A percentile compares a stretch with the other conserved stretches of the same genome.
phyloP scores from a whole-genome alignment of 1,140 invertebrate species.

The Caenorhabditis inopinata region DNA sequence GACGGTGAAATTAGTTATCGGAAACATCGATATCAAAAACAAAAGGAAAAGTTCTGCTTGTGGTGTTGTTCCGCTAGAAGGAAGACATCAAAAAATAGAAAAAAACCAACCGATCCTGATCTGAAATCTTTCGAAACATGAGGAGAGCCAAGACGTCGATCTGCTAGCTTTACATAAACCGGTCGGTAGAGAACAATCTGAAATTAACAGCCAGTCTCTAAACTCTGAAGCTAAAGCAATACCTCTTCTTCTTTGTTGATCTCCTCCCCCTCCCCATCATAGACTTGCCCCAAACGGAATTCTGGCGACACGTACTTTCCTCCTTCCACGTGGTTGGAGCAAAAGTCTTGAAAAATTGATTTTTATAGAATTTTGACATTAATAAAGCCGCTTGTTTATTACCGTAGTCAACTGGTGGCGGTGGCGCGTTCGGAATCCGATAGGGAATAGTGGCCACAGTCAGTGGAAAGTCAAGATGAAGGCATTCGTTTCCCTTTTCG shows the following conservation, averaged over 20 bases:
- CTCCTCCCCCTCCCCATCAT: constrained; percentile 70
- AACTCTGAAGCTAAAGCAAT: not conserved
- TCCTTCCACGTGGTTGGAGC: constrained; percentile 74
- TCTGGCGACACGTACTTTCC: constrained; percentile 80
- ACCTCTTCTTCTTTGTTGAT: constrained; percentile 54
- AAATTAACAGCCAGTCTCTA: not conserved
- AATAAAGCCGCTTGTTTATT: constrained; percentile 38
- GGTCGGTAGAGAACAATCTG: constrained; percentile 61
- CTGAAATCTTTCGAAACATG: constrained; percentile 14
- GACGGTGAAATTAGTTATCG: too few relatives aligned
- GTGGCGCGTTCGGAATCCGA: constrained; percentile 75
- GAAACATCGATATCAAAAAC: too few relatives aligned
- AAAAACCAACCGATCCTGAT: constrained; percentile 38
- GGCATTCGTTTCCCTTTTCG: constrained; percentile 76
- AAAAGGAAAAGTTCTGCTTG: too few relatives aligned
- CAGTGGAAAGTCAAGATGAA: constrained; percentile 79
- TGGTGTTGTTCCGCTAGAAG: too few relatives aligned
- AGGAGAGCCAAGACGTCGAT: constrained; percentile 44
- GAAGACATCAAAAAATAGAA: too few relatives aligned
- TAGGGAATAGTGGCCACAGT: constrained; percentile 80
- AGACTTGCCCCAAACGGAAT: constrained; percentile 79
- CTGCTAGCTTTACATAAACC: constrained; percentile 60
- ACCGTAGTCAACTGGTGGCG: constrained; percentile 77
- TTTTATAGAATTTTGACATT: not conserved
- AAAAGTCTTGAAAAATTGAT: constrained; percentile 53